Conservation (phyloP, 2,113 vertebrate species). For the Strigops habroptila region DNA sequence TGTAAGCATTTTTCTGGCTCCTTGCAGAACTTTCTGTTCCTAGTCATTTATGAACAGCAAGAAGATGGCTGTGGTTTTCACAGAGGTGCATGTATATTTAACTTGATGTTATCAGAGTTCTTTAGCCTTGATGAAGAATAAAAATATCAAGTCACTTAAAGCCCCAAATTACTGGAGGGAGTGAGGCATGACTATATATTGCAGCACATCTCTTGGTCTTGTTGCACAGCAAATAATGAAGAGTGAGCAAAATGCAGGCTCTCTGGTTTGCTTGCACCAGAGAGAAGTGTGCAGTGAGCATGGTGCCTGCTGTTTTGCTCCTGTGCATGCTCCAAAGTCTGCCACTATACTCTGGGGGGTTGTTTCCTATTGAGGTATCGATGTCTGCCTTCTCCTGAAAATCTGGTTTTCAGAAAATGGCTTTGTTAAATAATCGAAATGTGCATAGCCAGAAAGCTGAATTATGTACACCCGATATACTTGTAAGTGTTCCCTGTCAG, state of each 20-base stretch:
- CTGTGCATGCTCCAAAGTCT: neutral
- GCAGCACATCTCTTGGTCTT: neutral
- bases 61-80: neutral
- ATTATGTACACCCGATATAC: neutral
- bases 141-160: neutral
- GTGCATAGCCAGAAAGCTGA: neutral
- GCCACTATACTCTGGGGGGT: no score
- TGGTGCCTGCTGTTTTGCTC: neutral
- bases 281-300: neutral
- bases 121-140: neutral
- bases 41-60: neutral
- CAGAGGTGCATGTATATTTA: neutral
- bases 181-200: fast-evolving
- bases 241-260: neutral
- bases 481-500: neutral
- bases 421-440: neutral
- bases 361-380: neutral
- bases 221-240: no score
- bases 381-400: neutral
- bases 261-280: neutral
- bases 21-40: neutral
- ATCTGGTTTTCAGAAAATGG: neutral
- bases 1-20: neutral
- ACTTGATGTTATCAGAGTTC: neutral
- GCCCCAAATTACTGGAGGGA: neutral